Evolutionary conservation across 1,140 invertebrate genomes (phyloP), one percentile per base, ranked within the genome.

Genomic region (Lutraria rhynchaena): DNA sequence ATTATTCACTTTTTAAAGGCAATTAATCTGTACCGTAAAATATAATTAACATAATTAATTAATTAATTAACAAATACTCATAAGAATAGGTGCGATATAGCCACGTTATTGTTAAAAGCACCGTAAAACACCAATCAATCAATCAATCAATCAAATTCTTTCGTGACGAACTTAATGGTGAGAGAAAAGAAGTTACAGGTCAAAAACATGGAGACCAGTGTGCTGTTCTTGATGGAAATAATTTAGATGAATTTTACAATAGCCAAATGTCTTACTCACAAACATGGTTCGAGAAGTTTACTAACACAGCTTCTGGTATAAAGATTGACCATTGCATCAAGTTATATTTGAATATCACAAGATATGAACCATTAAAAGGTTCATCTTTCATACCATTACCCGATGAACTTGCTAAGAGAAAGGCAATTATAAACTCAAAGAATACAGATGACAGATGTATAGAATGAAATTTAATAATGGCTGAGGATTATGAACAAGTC

Each of bases 381-480:
- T 33, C 46, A 11, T 71, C 69, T 55, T 71, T 55, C 24, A 71
- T 71, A 5, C 24, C 49, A 31, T 13, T 71, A 1, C 49, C 49
- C 31, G 19, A 75, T 9, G 58, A 29, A 44, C 35, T 81, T 13
- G 69, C 57, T 41, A 57, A 51, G 7, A 74, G 74, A 46, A 81
- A 74, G 27, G 78, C 78, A 15, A 81, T 81, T n/a, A 37, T 67
- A 31, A 69, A 80, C 37, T 51, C 58, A 53, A 67, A 80, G 35
- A 80, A 80, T 35, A 41, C 55, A 46, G 76, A 81, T 73, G 57
- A 81, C 29, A 69, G 27, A 58, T 81, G 77, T 37, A 22, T 81
- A 27, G 7, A 33, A n/a, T 51, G 55, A 24, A 27, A 53, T 7
- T 9, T 71, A 31, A 35, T 60, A 13, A 29, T 57, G 15, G 77